Evolutionary conservation across 2,797 vertebrate species (phyloP).

Genomic region (Pteropus rufus): DNA sequence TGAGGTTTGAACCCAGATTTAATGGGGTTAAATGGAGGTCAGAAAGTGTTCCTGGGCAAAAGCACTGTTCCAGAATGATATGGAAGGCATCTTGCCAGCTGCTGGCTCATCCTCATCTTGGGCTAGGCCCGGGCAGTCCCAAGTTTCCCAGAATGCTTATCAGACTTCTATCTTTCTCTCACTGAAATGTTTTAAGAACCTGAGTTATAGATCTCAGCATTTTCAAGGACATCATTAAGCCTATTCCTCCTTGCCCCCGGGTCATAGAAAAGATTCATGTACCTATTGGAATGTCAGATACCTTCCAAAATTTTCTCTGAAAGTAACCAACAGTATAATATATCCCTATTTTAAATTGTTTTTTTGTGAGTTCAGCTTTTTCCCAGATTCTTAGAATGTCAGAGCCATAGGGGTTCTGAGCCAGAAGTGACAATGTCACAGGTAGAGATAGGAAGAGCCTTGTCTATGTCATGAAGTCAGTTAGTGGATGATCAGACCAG

Average conservation of each 20-base stretch:
- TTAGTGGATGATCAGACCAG: neutral
- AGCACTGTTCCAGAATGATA: neutral
- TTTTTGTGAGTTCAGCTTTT: neutral
- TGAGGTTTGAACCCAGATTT: neutral
- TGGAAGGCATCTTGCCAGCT: neutral
- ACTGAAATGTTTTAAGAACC: neutral
- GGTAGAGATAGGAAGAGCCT: neutral
- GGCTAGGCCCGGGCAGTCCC: neutral
- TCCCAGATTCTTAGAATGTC: neutral
- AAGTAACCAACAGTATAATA: neutral
- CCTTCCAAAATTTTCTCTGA: neutral
- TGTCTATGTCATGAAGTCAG: neutral
- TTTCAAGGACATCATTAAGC: neutral
- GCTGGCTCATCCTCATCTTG: neutral
- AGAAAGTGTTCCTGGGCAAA: neutral
- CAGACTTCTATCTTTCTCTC: neutral
- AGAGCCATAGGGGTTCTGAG: neutral
- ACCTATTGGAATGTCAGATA: neutral
- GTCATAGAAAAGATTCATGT: neutral
- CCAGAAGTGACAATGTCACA: neutral
- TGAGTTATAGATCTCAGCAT: neutral
- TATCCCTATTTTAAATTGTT: neutral
- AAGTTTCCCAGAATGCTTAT: neutral
- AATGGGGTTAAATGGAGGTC: neutral
- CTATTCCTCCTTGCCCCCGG: neutral